These are phyloP conservation scores for Tortrix viridana DNA, from an alignment of 2,888 invertebrate species.

Conservation along the genomic window DNA sequence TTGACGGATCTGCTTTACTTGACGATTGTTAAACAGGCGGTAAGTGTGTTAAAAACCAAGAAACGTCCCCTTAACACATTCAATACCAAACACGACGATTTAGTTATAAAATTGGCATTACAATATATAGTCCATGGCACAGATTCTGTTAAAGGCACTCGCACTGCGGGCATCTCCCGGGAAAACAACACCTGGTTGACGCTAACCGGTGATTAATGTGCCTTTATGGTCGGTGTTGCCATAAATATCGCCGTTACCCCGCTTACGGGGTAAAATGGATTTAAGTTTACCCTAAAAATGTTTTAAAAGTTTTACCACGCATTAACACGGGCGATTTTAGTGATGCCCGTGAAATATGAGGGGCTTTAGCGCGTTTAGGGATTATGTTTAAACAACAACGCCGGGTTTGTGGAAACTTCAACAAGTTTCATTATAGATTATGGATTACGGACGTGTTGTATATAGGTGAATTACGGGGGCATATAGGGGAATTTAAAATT, in stretches of 20 bases:
- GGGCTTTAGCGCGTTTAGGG: neutral
- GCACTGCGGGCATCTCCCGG: constrained; percentile 33
- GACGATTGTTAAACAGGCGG: too few species aligned
- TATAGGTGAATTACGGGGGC: too few species aligned
- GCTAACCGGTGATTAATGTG: constrained; percentile 43
- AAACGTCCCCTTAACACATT: too few species aligned
- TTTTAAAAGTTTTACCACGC: constrained; percentile 16
- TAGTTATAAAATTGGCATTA: too few species aligned
- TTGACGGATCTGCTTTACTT: too few species aligned
- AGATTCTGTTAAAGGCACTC: constrained; percentile 22
- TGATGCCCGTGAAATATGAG: constrained; percentile 3
- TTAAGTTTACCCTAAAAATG: constrained; percentile 30
- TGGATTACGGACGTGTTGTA: too few species aligned
- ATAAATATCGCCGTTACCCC: constrained; percentile 38
- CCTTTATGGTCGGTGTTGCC: constrained; percentile 38
- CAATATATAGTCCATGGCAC: too few species aligned
- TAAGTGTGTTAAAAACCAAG: too few species aligned
- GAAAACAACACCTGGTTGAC: constrained; percentile 40
- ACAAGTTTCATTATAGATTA: too few species aligned
- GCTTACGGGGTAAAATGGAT: constrained; percentile 33
- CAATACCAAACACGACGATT: too few species aligned
- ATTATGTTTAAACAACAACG: neutral
- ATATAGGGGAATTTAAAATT: too few species aligned
- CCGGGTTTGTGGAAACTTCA: neutral
- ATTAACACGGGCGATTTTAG: constrained; percentile 10